These are phyloP conservation scores for Tenebrosternarchus preto DNA, from an alignment of 2,113 vertebrate genomes.

Conservation along the genomic window DNA sequence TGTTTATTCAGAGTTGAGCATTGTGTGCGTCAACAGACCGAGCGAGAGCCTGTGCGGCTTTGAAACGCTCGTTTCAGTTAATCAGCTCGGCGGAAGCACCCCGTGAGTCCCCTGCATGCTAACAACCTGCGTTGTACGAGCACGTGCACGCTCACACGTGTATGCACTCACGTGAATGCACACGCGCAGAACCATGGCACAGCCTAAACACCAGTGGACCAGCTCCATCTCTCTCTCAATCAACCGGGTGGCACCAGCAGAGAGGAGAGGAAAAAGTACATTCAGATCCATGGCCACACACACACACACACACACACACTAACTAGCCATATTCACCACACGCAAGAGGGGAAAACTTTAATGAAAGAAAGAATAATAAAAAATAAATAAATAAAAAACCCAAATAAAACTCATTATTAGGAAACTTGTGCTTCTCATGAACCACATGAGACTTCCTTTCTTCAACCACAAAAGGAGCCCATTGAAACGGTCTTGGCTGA, in stretches of 20 bases:
- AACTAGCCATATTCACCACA: not conserved
- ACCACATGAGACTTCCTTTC: not conserved
- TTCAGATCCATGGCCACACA: too few relatives aligned
- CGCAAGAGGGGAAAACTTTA: not conserved
- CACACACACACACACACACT: not conserved
- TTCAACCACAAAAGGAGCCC: not conserved
- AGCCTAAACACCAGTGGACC: too few relatives aligned
- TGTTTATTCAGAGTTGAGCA: slow-evolving; percentile 41
- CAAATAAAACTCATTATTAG: not conserved
- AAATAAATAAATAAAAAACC: too few relatives aligned
- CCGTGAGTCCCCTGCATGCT: not conserved
- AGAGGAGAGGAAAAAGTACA: not conserved
- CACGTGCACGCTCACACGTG: not conserved
- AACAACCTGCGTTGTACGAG: slow-evolving; percentile 9
- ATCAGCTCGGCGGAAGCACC: not conserved
- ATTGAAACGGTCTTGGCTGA: not conserved
- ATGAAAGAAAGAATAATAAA: not conserved
- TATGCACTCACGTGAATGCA: not conserved
- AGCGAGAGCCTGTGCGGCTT: not conserved
- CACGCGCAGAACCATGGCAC: too few relatives aligned
- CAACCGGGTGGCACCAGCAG: not conserved
- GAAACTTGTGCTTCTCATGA: not conserved
- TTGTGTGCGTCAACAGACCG: slow-evolving; percentile 34
- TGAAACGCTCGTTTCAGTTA: not conserved
- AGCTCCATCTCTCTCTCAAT: too few relatives aligned